These are phyloP conservation scores for Ailuropoda melanoleuca DNA, from an alignment of 2,113 vertebrate genomes.

Conservation along the genomic window DNA sequence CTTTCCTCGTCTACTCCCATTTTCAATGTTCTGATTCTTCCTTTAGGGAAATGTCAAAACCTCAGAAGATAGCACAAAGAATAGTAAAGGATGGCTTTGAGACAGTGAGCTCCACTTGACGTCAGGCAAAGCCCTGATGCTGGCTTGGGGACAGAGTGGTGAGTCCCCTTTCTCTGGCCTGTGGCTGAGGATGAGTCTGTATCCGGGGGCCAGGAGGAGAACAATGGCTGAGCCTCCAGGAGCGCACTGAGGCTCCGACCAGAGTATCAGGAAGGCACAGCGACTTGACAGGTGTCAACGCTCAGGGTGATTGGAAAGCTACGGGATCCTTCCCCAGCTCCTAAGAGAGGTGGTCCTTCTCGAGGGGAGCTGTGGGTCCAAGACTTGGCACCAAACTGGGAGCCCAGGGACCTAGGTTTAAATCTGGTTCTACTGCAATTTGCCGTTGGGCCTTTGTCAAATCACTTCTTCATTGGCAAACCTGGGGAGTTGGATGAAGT, in stretches of 20 bases:
- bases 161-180: neutral
- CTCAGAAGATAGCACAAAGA: neutral
- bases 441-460: neutral
- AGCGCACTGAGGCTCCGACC: neutral
- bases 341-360: neutral
- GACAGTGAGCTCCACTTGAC: neutral
- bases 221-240: neutral
- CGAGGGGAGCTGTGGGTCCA: neutral
- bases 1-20: rapidly evolving
- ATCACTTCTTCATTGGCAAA: neutral
- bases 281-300: rapidly evolving
- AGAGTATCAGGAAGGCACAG: neutral
- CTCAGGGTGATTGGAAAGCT: neutral
- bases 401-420: too few species aligned
- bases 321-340: rapidly evolving
- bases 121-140: neutral
- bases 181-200: neutral
- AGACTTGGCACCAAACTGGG: neutral
- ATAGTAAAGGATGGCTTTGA: neutral
- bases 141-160: neutral
- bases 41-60: neutral
- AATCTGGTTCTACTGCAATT: neutral
- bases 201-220: neutral
- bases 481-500: neutral
- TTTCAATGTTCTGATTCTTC: neutral